Conservation (phyloP, 2,888 invertebrate species). For the Hydropsyche betteni region DNA sequence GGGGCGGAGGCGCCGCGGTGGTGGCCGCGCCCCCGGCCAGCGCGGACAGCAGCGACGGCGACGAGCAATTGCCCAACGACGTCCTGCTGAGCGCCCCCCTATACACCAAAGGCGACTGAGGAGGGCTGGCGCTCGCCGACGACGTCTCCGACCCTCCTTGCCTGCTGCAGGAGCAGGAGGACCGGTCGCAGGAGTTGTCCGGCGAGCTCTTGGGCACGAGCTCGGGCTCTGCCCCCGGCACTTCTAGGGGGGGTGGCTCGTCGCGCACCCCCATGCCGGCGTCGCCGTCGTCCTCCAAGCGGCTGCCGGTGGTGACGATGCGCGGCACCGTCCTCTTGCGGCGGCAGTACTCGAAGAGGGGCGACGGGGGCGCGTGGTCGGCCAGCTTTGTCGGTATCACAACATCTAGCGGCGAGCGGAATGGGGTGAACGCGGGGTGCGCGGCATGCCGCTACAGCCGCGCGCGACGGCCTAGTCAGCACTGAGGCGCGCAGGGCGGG, state of each 20-base stretch:
- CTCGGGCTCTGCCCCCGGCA: conserved; percentile 35
- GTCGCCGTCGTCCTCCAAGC: conserved; percentile 55
- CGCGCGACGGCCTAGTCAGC: background rate
- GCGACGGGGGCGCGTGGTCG: conserved; percentile 54
- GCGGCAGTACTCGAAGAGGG: conserved; percentile 48
- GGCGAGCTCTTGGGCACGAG: conserved; percentile 14
- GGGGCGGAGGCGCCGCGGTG: conserved; percentile 52
- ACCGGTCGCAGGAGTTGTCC: conserved; percentile 20
- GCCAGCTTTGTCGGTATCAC: conserved; percentile 47
- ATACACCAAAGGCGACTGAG: conserved; percentile 52
- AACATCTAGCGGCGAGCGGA: background rate
- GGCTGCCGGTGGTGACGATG: conserved; percentile 54
- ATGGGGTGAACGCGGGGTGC: too few relatives aligned
- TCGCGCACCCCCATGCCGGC: conserved; percentile 12
- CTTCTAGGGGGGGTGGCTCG: conserved; percentile 33
- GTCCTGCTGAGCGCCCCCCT: conserved; percentile 50
- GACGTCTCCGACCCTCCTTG: conserved; percentile 53
- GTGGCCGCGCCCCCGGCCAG: conserved; percentile 55
- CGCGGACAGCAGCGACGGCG: conserved; percentile 58
- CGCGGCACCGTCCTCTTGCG: conserved; percentile 36
- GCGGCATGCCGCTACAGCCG: too few relatives aligned
- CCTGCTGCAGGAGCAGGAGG: conserved; percentile 41
- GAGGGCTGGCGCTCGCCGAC: conserved; percentile 54
- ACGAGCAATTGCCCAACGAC: conserved; percentile 49
- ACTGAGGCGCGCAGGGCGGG: background rate